phyloP scores from a whole-genome alignment of 2,888 invertebrate genomes.

The Parthenolecanium corni region DNA sequence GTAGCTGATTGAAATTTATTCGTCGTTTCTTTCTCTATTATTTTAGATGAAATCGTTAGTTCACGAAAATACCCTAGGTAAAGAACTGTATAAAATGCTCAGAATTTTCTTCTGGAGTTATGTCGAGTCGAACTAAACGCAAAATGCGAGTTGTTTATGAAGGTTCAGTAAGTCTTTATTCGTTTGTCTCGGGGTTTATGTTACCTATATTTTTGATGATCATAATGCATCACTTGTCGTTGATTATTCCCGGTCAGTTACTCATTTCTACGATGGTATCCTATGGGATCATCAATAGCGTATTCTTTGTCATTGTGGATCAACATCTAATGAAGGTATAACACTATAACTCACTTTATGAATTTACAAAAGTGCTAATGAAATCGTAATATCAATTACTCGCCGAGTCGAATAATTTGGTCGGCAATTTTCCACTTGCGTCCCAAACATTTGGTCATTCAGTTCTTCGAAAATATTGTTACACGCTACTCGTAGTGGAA shows the following conservation, averaged over 20 bases:
- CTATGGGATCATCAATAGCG: neutral
- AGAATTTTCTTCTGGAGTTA: too few species aligned
- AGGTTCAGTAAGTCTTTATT: conserved; percentile 16
- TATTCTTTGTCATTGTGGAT: neutral
- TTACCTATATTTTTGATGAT: neutral
- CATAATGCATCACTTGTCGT: neutral
- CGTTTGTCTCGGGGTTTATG: neutral
- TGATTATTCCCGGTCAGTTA: neutral
- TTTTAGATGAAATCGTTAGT: too few species aligned
- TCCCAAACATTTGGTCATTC: too few species aligned
- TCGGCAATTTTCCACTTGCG: too few species aligned
- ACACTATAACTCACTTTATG: too few species aligned
- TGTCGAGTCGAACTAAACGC: neutral
- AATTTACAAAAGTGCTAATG: neutral
- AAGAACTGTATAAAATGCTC: too few species aligned
- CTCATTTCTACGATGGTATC: neutral
- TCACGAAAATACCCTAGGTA: too few species aligned
- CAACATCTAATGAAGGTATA: conserved; percentile 15
- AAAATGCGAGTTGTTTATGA: conserved; percentile 13
- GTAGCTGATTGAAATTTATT: too few species aligned
- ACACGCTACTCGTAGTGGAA: too few species aligned
- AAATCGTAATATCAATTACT: neutral
- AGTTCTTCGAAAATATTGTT: too few species aligned
- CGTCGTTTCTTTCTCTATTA: too few species aligned
- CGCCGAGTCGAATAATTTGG: too few species aligned